phyloP scores from a whole-genome alignment of 1,140 invertebrate genomes.

The Plodia interpunctella region DNA sequence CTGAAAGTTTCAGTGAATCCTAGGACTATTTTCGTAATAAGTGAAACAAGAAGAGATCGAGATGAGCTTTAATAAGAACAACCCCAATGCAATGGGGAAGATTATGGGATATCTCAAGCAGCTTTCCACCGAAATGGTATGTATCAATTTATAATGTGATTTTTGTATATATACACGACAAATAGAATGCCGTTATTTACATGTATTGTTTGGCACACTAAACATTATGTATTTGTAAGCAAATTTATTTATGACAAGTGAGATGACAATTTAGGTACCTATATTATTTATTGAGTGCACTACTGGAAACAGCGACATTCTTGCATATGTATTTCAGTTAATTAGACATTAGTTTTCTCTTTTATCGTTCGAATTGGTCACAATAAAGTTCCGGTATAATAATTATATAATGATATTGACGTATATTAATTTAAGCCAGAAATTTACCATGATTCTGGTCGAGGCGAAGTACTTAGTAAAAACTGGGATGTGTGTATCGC shows the following conservation, averaged over 20 bases:
- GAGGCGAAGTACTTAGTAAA: neutral
- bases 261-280: no score
- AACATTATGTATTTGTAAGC: no score
- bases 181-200: no score
- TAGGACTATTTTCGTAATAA: slow-evolving; percentile 13
- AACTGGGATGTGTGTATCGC: neutral
- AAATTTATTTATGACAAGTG: no score
- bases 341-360: neutral
- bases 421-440: neutral
- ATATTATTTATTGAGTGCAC: neutral
- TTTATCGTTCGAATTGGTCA: neutral
- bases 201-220: no score
- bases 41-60: slow-evolving; percentile 38
- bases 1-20: slow-evolving; percentile 31
- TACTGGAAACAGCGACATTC: neutral
- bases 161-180: no score
- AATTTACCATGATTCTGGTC: neutral
- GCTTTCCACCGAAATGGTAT: slow-evolving; percentile 74
- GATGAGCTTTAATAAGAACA: slow-evolving; percentile 76
- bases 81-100: slow-evolving; percentile 70
- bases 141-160: slow-evolving; percentile 21
- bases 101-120: slow-evolving; percentile 72
- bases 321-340: slow-evolving; percentile 5
- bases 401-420: neutral
- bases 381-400: neutral